Conservation (phyloP, 2,797 vertebrate species). For the Myoxocephalus aenaeus region DNA sequence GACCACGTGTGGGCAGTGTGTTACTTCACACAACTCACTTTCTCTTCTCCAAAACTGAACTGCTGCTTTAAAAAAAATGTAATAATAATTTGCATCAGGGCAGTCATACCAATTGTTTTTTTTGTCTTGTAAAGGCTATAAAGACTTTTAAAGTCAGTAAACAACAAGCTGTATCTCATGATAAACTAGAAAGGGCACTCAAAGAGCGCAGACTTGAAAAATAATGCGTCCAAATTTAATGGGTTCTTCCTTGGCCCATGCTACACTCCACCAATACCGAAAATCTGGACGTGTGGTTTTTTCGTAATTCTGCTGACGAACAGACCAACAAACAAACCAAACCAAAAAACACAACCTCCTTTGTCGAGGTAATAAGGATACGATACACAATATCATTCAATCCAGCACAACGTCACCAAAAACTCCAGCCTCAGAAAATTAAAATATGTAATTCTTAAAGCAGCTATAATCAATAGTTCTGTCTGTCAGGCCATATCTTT, state of each 20-base stretch:
- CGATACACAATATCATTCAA: neutral
- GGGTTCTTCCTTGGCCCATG: neutral
- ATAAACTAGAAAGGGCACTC: neutral
- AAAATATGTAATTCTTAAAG: neutral
- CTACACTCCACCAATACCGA: neutral
- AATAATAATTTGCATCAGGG: neutral
- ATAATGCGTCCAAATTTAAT: neutral
- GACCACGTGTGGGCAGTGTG: conserved; percentile 57
- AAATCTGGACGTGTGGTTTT: neutral
- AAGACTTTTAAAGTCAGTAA: conserved; percentile 4
- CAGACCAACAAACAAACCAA: neutral
- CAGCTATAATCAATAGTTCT: neutral
- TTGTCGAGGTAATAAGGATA: neutral
- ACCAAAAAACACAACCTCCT: neutral
- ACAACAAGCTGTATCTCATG: conserved; percentile 1
- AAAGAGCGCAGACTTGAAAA: neutral
- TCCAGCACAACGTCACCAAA: neutral
- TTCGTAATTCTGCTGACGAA: neutral
- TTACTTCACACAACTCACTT: conserved; percentile 46
- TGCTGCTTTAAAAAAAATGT: neutral
- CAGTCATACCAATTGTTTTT: neutral
- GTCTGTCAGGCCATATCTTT: neutral
- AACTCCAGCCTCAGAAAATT: neutral
- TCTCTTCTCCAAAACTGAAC: conserved; percentile 22
- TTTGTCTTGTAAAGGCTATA: neutral